Conservation (phyloP, 2,888 invertebrate genomes). For the Mellilla xanthometata region DNA sequence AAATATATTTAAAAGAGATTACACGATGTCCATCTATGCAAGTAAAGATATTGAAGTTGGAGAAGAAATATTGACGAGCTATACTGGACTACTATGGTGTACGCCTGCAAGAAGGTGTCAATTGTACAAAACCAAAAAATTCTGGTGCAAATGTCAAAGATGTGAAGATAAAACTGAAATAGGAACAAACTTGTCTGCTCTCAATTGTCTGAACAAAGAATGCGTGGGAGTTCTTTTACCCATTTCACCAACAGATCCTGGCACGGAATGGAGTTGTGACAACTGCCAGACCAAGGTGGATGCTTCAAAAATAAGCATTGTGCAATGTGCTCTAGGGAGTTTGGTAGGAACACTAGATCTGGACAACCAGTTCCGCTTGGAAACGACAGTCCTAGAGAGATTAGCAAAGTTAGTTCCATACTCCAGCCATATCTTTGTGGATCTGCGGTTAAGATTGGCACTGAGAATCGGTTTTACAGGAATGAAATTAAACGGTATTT, state of each 20-base stretch:
- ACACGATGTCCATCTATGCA: conserved; percentile 83
- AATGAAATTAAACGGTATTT: conserved; percentile 56
- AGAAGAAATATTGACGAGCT: conserved; percentile 85
- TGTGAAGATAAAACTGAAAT: conserved; percentile 85
- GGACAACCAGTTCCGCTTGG: conserved; percentile 71
- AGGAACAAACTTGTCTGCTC: conserved; percentile 78
- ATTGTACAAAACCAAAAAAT: conserved; percentile 84
- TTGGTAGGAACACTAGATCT: conserved; percentile 73
- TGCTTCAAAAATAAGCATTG: conserved; percentile 64
- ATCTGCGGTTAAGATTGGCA: conserved; percentile 57
- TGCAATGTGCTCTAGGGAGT: conserved; percentile 78
- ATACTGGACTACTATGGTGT: conserved; percentile 86
- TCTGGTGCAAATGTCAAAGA: conserved; percentile 84
- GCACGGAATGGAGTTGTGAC: conserved; percentile 82
- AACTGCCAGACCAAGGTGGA: conserved; percentile 64
- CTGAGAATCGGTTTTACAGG: conserved; percentile 56
- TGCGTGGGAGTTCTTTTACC: conserved; percentile 82
- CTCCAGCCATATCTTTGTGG: conserved; percentile 65
- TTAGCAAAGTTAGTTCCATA: conserved; percentile 60
- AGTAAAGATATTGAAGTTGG: conserved; percentile 79
- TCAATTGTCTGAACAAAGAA: conserved; percentile 75
- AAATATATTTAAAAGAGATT: conserved; percentile 80
- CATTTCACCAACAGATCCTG: conserved; percentile 64
- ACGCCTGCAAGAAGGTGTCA: conserved; percentile 84
- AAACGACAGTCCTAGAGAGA: conserved; percentile 53